Evolutionary conservation across 2,113 vertebrate genomes (phyloP), one percentile per base, ranked within the genome.

Genomic region (Psilopsiagon aymara): DNA sequence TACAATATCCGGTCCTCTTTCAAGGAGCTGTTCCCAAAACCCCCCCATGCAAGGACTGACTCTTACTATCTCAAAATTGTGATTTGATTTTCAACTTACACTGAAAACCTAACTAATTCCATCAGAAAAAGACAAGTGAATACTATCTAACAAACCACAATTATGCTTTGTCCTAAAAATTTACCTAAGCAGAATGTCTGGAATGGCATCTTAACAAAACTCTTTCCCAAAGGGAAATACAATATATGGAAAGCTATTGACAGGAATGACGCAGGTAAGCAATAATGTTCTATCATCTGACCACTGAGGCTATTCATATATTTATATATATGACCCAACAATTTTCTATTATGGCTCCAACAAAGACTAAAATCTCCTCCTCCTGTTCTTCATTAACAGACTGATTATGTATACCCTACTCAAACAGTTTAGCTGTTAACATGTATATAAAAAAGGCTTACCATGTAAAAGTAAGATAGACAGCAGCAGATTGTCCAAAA

Each of bases 401-500:
- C 5, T 10, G 16, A 81, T 63, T 86, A 66, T 31, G 25, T 46
- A 89, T 57, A 19, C 29, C 19, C 52, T 63, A 41, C 67, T 88
- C 49, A 91, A 69, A 69, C 5, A 80, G 15, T 71, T 91, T n/a
- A 69, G 52, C 28, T 28, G 17, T 83, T 44, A 59, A 59, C 16
- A 77, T 6, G 78, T 64, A 71, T 70, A 60, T 28, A 62, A 63
- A 62, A 82, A 90, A 88, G 67, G 92, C 99, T 98, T 98, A 99
- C 99, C 99, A 99, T 99, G 96, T 99, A 99, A 95, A 99, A 99
- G 96, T 99, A 99, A 21, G 98, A 99, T 74, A 99, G 98, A 88
- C 99, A 99, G 95, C 99, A 99, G 97, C 99, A 99, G 87, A 99
- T 99, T 73, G 99, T 98, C 99, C 99, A 99, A 97, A 99, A 99